Percentiles rank a stretch among this genome's conserved stretches.
Conservation (phyloP, 2,888 invertebrate species). For the Apotomis betuletana region DNA sequence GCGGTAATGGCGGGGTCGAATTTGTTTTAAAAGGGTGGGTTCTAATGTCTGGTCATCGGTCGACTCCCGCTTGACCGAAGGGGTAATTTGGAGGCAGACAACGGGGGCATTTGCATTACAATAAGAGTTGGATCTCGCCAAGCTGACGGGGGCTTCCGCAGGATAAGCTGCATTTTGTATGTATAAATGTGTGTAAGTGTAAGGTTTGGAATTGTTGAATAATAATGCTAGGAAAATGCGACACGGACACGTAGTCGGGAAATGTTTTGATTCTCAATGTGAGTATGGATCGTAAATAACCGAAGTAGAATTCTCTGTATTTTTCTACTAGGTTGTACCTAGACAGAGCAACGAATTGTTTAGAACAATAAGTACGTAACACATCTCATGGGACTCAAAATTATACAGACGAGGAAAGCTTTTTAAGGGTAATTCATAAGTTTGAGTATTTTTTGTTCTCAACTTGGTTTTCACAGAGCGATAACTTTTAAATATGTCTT, state of each 20-base stretch:
- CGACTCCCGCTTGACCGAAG: slow-evolving; percentile 78
- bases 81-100: slow-evolving; percentile 83
- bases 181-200: slow-evolving; percentile 67
- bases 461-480: neutral
- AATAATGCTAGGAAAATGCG: slow-evolving; percentile 57
- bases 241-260: slow-evolving; percentile 32
- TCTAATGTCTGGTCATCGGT: slow-evolving; percentile 78
- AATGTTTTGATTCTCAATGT: slow-evolving; percentile 36
- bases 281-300: slow-evolving; percentile 26
- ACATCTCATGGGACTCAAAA: neutral
- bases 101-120: slow-evolving; percentile 81
- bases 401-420: neutral
- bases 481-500: slow-evolving; percentile 15
- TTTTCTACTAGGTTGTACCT: no score
- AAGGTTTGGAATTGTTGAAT: slow-evolving; percentile 67
- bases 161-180: slow-evolving; percentile 75
- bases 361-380: neutral
- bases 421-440: slow-evolving; percentile 1
- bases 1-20: slow-evolving; percentile 60
- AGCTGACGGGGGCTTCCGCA: slow-evolving; percentile 67
- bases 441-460: slow-evolving; percentile 12
- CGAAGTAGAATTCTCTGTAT: slow-evolving; percentile 5
- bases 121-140: slow-evolving; percentile 73
- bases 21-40: slow-evolving; percentile 77
- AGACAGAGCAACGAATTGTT: slow-evolving; percentile 5